These are phyloP conservation scores for Baronia brevicornis DNA, from an alignment of 2,888 invertebrate genomes.

Conservation along the genomic window DNA sequence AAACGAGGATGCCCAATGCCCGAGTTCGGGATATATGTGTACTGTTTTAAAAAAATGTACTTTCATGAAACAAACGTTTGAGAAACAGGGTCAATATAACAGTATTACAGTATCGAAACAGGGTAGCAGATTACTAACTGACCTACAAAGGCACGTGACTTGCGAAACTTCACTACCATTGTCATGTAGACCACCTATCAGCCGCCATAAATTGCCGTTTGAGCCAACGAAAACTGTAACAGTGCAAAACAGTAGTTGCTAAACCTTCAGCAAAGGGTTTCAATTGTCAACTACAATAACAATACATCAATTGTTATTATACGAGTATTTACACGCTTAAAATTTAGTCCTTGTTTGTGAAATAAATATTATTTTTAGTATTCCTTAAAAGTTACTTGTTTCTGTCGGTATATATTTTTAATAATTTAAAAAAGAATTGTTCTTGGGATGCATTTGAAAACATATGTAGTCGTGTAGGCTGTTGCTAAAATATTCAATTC, in stretches of 20 bases:
- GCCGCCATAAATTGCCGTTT: constrained; percentile 55
- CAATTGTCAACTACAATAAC: constrained; percentile 21
- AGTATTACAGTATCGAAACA: constrained; percentile 38
- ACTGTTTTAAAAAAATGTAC: no score
- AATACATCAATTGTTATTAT: constrained; percentile 27
- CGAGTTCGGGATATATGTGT: no score
- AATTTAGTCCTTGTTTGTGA: constrained; percentile 21
- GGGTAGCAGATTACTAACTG: constrained; percentile 39
- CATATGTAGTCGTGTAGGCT: no score
- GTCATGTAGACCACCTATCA: constrained; percentile 55
- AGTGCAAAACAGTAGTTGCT: constrained; percentile 53
- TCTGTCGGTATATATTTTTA: no score
- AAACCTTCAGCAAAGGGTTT: constrained; percentile 47
- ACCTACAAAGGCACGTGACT: constrained; percentile 68
- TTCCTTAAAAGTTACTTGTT: no score
- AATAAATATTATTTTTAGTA: constrained; percentile 6
- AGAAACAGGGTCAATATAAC: constrained; percentile 28
- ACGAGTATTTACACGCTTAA: constrained; percentile 20
- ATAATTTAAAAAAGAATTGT: no score
- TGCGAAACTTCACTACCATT: constrained; percentile 49
- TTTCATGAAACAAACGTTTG: constrained; percentile 30
- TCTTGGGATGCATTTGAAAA: no score
- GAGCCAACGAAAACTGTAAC: constrained; percentile 51
- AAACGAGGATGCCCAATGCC: no score
- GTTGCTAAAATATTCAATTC: no score